phyloP scores from a whole-genome alignment of 2,113 vertebrate genomes.

The Petaurus breviceps region DNA sequence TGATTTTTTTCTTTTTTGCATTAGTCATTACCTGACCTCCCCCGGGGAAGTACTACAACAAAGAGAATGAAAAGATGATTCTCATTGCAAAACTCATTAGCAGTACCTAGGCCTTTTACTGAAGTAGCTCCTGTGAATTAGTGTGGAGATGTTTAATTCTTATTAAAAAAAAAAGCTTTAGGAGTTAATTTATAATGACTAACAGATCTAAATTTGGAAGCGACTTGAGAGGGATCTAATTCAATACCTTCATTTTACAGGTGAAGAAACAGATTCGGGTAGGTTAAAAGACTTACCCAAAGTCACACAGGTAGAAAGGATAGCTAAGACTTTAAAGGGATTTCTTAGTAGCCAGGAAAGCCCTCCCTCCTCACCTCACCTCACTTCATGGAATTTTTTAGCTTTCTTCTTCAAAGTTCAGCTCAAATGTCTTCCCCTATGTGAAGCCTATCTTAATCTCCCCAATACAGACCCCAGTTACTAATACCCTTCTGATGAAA shows the following conservation, averaged over 20 bases:
- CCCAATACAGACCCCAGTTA: not conserved
- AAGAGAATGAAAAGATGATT: not conserved
- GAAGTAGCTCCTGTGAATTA: not conserved
- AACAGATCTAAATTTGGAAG: not conserved
- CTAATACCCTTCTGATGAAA: not conserved
- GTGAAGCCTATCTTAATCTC: not conserved
- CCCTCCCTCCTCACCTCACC: not conserved
- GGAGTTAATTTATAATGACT: not conserved
- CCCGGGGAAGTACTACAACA: constrained; percentile 3
- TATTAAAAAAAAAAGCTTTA: not conserved
- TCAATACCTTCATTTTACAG: not conserved
- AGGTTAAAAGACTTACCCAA: not conserved
- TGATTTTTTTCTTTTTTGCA: constrained; percentile 47
- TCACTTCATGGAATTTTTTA: not conserved
- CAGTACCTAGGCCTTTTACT: not conserved
- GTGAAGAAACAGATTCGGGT: not conserved
- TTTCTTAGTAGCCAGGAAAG: not conserved
- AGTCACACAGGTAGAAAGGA: not conserved
- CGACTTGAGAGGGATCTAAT: not conserved
- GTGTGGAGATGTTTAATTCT: not conserved
- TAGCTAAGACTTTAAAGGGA: not conserved
- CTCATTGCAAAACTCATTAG: not conserved
- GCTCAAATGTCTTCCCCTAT: not conserved
- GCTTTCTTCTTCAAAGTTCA: not conserved
- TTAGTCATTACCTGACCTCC: constrained; percentile 39